These are phyloP conservation scores for Conchocele bisecta DNA, from an alignment of 2,888 invertebrate species.

Conservation along the genomic window DNA sequence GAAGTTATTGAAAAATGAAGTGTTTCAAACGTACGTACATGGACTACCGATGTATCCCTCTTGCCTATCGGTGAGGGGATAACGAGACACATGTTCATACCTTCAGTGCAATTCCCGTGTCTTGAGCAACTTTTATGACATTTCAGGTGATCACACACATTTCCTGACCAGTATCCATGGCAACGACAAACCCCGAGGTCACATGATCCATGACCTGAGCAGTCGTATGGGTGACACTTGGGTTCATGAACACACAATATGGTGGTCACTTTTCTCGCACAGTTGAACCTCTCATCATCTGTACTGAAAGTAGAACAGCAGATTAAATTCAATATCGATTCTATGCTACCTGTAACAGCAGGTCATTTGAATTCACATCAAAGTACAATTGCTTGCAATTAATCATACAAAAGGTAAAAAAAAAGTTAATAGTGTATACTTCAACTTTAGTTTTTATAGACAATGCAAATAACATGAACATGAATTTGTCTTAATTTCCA, in stretches of 20 bases:
- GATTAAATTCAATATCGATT: background rate
- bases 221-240: conserved; percentile 72
- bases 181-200: conserved; percentile 77
- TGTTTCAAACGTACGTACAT: too few species aligned
- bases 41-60: too few species aligned
- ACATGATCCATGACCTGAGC: conserved; percentile 79
- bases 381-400: too few species aligned
- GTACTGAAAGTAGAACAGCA: conserved; percentile 39
- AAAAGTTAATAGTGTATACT: too few species aligned
- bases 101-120: conserved; percentile 78
- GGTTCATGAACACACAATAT: conserved; percentile 81
- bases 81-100: conserved; percentile 52
- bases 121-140: conserved; percentile 77
- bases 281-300: conserved; percentile 68
- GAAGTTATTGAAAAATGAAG: too few species aligned
- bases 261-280: conserved; percentile 78
- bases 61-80: too few species aligned
- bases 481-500: too few species aligned
- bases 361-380: too few species aligned
- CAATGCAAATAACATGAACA: too few species aligned
- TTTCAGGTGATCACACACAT: conserved; percentile 72
- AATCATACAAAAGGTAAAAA: too few species aligned
- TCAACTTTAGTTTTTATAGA: too few species aligned
- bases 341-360: background rate
- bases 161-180: conserved; percentile 75